phyloP scores from a whole-genome alignment of 1,140 invertebrate genomes.

The Pseudomyrmex pallidus region DNA sequence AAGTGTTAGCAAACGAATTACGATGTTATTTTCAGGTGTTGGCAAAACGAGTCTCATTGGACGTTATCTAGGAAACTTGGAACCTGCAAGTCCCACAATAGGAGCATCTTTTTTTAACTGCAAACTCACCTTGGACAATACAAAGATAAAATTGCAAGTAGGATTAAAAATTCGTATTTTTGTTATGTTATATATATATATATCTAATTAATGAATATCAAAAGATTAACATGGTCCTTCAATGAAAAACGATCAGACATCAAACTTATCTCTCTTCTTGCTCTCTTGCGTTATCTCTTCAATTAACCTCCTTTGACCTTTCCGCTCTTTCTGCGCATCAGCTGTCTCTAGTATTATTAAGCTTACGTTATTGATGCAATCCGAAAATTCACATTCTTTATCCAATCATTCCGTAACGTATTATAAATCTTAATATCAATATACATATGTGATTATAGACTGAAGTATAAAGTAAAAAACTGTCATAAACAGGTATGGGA shows the following conservation, averaged over 20 bases:
- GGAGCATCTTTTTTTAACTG: constrained; percentile 95
- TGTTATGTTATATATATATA: background rate
- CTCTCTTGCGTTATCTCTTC: background rate
- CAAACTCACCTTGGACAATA: constrained; percentile 90
- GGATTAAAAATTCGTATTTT: constrained; percentile 48
- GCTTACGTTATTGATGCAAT: background rate
- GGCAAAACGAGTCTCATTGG: constrained; percentile 94
- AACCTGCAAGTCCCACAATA: constrained; percentile 92
- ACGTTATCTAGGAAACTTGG: constrained; percentile 92
- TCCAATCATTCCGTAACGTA: background rate
- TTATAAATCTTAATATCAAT: too few species aligned
- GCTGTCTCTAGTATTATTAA: background rate
- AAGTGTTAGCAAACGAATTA: background rate
- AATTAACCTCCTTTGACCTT: background rate
- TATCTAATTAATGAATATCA: background rate
- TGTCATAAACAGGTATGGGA: constrained; percentile 90
- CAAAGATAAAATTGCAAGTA: constrained; percentile 91
- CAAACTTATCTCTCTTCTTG: too few species aligned
- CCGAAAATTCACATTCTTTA: background rate
- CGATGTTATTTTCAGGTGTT: constrained; percentile 88
- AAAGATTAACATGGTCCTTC: background rate
- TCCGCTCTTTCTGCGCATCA: background rate
- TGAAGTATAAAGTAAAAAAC: background rate
- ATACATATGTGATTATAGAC: background rate
- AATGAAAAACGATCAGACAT: too few species aligned